Evolutionary conservation across 2,888 invertebrate genomes (phyloP), one percentile per base, ranked within the genome.

Genomic region (Pristionchus fissidentatus): DNA sequence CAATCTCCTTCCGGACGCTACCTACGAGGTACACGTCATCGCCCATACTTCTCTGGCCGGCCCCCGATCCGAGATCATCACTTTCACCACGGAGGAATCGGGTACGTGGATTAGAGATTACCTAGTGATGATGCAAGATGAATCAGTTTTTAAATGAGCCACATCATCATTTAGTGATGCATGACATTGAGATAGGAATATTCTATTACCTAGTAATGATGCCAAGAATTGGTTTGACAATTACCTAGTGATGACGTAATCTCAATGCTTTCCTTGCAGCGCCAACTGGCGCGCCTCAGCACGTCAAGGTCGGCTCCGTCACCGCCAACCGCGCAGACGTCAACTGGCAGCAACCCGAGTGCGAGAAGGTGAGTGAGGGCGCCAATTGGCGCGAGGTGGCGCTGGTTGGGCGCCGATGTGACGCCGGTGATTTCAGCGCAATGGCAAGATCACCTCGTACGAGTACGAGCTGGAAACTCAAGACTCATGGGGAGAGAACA

Each of bases 31-130:
- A 22, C 87, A 87, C 29, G 92, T 92, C 13, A 88, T 88, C 49
- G 92, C 92, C 13, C 92, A 91, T 78, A 92, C 92, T 19, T 89
- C 90, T 13, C 88, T 87, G 26, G 91, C 90, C 26, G 92, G 92
- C 70, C 91, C 91, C 15, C 86, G 88, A 73, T 91, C 92, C 1
- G 87, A 87, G 55, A 87, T 90, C 3, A 89, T 92, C 73, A 88
- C 90, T n/a, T 88, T 91, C 8, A 91, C 90, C 13, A 92, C 92
- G 8, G 89, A 91, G 66, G 92, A 92, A 79, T 88, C 89, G 41
- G 82, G 88, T 88, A 10, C 10, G 66, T 29, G 29, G 29, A 3
- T 60, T 3, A 55, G 4, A 15, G n/a, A 15, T 19, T 7, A 55
- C 22, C 3, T 19, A 55, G 55, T 55, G 55, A 55, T 55, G 55